phyloP scores from a whole-genome alignment of 2,888 invertebrate genomes.

The Parascotia fuliginaria region DNA sequence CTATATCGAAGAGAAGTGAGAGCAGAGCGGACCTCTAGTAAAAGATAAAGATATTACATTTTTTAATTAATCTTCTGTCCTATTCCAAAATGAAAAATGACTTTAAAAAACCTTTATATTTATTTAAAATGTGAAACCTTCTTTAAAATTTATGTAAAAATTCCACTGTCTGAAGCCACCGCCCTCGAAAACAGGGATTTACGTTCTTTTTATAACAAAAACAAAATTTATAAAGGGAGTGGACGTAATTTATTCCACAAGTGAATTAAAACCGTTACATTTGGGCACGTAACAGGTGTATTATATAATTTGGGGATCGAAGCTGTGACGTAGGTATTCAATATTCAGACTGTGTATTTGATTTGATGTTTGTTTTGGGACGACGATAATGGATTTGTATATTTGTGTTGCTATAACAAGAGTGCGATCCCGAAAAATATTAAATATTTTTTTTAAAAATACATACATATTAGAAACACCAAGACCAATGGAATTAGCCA shows the following conservation, averaged over 20 bases:
- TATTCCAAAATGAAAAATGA: neutral
- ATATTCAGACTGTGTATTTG: slow-evolving; percentile 24
- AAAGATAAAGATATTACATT: too few relatives aligned
- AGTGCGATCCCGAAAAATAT: too few relatives aligned
- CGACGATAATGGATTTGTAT: slow-evolving; percentile 11
- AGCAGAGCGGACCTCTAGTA: too few relatives aligned
- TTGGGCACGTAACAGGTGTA: slow-evolving; percentile 9
- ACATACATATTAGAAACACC: too few relatives aligned
- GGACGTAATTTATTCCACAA: slow-evolving; percentile 15
- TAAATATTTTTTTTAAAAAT: too few relatives aligned
- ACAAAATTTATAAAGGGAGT: slow-evolving; percentile 8
- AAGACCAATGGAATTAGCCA: too few relatives aligned
- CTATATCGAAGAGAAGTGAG: too few relatives aligned
- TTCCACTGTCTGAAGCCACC: neutral
- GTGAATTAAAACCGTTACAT: slow-evolving; percentile 19
- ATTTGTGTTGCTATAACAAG: neutral
- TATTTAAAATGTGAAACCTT: neutral
- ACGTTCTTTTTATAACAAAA: slow-evolving; percentile 12
- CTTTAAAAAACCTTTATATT: neutral
- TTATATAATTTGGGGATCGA: slow-evolving; percentile 1
- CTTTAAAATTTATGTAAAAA: neutral
- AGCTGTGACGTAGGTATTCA: slow-evolving; percentile 3
- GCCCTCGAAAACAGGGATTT: slow-evolving; percentile 2
- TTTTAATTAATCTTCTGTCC: too few relatives aligned
- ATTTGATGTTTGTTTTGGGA: slow-evolving; percentile 20